These are phyloP conservation scores for Menura novaehollandiae DNA, from an alignment of 2,113 vertebrate genomes.

Conservation along the genomic window DNA sequence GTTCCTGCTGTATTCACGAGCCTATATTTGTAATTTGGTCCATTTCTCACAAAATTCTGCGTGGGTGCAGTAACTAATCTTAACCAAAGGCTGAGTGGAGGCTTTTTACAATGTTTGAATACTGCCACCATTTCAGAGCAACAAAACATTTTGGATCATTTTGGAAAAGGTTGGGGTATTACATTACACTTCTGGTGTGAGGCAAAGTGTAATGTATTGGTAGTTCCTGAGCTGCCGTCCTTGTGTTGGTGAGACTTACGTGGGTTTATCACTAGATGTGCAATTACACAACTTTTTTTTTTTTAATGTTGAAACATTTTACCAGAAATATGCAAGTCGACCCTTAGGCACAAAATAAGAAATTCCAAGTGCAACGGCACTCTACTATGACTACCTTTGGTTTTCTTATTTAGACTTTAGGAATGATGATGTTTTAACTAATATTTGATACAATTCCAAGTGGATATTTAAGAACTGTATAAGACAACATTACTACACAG, in stretches of 20 bases:
- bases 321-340: neutral
- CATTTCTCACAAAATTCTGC: neutral
- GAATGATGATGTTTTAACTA: neutral
- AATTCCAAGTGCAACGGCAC: neutral
- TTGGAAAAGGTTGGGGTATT: neutral
- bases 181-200: no score
- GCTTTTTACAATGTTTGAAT: neutral
- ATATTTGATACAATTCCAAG: neutral
- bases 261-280: neutral
- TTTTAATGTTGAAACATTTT: neutral
- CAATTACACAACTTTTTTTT: neutral
- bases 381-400: neutral
- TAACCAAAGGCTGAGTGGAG: neutral
- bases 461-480: neutral
- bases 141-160: neutral
- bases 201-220: neutral
- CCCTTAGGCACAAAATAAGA: neutral
- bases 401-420: neutral
- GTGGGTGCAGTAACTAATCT: neutral
- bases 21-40: neutral
- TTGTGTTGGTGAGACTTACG: neutral
- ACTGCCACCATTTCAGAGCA: neutral
- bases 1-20: neutral
- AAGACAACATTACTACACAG: neutral
- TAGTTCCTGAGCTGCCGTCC: neutral